These are phyloP conservation scores for Rhopalosiphum maidis DNA, from an alignment of 1,140 invertebrate species.

Conservation along the genomic window DNA sequence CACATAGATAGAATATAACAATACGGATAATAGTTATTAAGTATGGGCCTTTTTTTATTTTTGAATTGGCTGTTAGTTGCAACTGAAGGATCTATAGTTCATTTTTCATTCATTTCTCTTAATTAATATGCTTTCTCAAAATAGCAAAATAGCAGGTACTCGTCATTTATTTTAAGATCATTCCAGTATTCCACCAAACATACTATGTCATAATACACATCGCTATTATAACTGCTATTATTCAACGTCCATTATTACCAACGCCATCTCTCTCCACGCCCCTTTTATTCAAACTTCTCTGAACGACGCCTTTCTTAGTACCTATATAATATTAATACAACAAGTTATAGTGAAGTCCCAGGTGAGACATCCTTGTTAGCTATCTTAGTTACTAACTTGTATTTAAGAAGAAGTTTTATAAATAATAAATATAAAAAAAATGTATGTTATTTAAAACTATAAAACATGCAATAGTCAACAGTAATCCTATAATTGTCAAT, in stretches of 20 bases:
- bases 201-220: neutral
- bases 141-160: no score
- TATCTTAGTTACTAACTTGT: slow-evolving; percentile 12
- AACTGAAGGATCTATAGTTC: neutral
- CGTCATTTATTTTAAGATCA: neutral
- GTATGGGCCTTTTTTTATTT: no score
- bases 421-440: slow-evolving; percentile 21
- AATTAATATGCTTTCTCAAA: no score
- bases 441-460: neutral
- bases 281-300: neutral
- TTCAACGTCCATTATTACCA: neutral
- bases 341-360: slow-evolving; percentile 5
- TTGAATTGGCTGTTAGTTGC: no score
- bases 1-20: no score
- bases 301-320: neutral
- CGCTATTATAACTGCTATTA: neutral
- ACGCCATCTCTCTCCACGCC: neutral
- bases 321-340: slow-evolving; percentile 2
- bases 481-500: no score
- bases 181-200: neutral
- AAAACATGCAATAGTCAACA: neutral
- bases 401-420: neutral
- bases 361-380: neutral
- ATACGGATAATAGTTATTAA: no score
- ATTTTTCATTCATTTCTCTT: neutral